Evolutionary conservation across 2,888 invertebrate species (phyloP).

Genomic region (Phortica magna): DNA sequence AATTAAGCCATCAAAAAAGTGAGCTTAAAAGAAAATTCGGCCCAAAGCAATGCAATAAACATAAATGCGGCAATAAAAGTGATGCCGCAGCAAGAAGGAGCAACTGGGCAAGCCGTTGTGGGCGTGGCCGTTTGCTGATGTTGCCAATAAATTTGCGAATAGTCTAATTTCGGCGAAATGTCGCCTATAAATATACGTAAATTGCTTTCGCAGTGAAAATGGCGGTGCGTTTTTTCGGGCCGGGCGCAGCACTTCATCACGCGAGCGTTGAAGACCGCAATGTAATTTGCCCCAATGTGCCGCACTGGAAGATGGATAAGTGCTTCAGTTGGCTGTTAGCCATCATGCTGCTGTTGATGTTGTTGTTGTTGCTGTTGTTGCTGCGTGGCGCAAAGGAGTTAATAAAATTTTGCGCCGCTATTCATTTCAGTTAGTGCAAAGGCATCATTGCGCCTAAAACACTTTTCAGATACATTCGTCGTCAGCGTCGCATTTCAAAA

Average conservation of each 20-base stretch:
- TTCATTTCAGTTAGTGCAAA: constrained; percentile 65
- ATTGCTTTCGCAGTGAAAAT: constrained; percentile 40
- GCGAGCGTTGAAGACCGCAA: constrained; percentile 65
- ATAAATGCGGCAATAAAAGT: constrained; percentile 27
- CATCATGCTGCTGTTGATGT: background rate
- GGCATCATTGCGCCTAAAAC: constrained; percentile 19
- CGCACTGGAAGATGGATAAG: constrained; percentile 28
- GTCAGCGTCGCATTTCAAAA: constrained; percentile 49
- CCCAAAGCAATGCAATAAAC: constrained; percentile 24
- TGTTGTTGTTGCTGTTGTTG: background rate
- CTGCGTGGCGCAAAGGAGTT: constrained; percentile 59
- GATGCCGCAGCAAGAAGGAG: background rate
- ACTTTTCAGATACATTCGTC: constrained; percentile 14
- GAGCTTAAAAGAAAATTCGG: background rate
- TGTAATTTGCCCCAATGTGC: constrained; percentile 62
- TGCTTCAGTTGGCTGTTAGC: background rate
- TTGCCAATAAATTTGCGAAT: constrained; percentile 62
- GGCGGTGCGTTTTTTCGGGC: background rate
- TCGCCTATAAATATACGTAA: constrained; percentile 64
- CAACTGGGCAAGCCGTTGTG: background rate
- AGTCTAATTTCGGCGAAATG: constrained; percentile 57
- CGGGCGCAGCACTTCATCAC: constrained; percentile 1
- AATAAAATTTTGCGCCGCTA: constrained; percentile 65
- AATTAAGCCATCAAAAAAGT: constrained; percentile 22
- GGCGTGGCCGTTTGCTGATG: constrained; percentile 50